A percentile compares a stretch with the other conserved stretches of the same genome.
These are phyloP conservation scores for Amitus sp. DNA, from an alignment of 2,888 invertebrate genomes.

Conservation along the genomic window DNA sequence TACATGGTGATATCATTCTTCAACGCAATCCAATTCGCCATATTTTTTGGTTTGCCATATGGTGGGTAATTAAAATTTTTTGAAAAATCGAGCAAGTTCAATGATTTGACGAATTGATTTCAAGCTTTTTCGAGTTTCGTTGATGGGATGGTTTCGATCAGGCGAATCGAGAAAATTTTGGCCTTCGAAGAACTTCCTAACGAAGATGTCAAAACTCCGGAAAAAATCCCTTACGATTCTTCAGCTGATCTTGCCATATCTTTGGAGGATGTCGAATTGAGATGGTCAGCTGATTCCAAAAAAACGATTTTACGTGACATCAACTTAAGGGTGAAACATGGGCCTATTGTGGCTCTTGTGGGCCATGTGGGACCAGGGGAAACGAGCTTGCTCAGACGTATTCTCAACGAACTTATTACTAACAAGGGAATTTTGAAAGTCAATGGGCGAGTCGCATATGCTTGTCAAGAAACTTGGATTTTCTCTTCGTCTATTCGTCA, in stretches of 20 bases:
- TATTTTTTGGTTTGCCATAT: slow-evolving; percentile 77
- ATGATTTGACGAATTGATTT: neutral
- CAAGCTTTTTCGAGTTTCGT: slow-evolving; percentile 57
- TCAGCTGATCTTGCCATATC: slow-evolving; percentile 13
- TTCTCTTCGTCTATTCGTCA: slow-evolving; percentile 75
- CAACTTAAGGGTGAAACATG: slow-evolving; percentile 73
- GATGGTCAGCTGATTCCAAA: slow-evolving; percentile 72
- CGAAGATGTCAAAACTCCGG: neutral
- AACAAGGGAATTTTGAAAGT: slow-evolving; percentile 53
- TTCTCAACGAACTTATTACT: slow-evolving; percentile 70
- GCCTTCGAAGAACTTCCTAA: slow-evolving; percentile 40
- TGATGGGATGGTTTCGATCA: slow-evolving; percentile 72
- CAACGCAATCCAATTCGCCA: slow-evolving; percentile 77
- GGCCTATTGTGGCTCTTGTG: slow-evolving; percentile 72
- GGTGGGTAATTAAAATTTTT: slow-evolving; percentile 41
- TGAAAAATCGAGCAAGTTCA: neutral
- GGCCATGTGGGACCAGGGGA: slow-evolving; percentile 78
- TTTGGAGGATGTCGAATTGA: slow-evolving; percentile 70
- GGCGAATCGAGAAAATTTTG: slow-evolving; percentile 62
- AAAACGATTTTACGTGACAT: slow-evolving; percentile 77
- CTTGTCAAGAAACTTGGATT: slow-evolving; percentile 86
- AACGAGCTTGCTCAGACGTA: slow-evolving; percentile 69
- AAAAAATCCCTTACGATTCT: neutral
- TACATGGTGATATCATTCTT: slow-evolving; percentile 79
- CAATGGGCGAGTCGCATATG: slow-evolving; percentile 77